A percentile compares a stretch with the other conserved stretches of the same genome.
These are phyloP conservation scores for Sebastes oblongus DNA, from an alignment of 2,797 vertebrate species.

Conservation along the genomic window DNA sequence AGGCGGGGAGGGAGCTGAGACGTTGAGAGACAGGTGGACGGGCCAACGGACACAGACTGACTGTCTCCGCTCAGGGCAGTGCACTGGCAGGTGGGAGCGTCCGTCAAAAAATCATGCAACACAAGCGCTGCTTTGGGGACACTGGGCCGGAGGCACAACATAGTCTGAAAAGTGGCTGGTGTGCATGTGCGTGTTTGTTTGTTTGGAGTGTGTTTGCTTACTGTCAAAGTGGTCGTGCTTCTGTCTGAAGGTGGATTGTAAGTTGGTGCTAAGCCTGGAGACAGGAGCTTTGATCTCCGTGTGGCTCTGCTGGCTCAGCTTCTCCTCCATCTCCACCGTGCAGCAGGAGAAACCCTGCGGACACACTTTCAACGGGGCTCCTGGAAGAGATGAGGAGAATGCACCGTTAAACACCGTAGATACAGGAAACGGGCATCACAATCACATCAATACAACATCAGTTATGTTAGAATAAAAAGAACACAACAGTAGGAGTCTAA, in stretches of 20 bases:
- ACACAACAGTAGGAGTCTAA: background rate
- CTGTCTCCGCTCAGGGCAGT: conserved; percentile 65
- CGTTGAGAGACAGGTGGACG: conserved; percentile 79
- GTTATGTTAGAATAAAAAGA: background rate
- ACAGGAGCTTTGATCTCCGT: conserved; percentile 90
- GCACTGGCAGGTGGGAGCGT: conserved; percentile 73
- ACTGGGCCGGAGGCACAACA: background rate
- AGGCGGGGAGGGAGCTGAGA: conserved; percentile 58
- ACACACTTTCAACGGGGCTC: conserved; percentile 94
- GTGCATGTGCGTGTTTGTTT: background rate
- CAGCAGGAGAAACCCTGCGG: conserved; percentile 94
- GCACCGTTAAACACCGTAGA: background rate
- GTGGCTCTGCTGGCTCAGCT: conserved; percentile 92
- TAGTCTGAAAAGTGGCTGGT: conserved; percentile 7
- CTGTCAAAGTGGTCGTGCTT: conserved; percentile 95
- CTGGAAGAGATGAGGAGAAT: conserved; percentile 71
- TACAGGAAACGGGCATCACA: background rate
- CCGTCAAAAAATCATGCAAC: conserved; percentile 63
- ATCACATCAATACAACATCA: background rate
- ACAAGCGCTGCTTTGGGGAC: conserved; percentile 10
- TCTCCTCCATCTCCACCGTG: conserved; percentile 97
- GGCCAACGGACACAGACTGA: conserved; percentile 65
- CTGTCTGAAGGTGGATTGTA: conserved; percentile 90
- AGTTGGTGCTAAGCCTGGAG: conserved; percentile 85
- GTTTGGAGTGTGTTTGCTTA: conserved; percentile 78